phyloP scores from a whole-genome alignment of 2,888 invertebrate genomes.

The Leistus spinibarbis region DNA sequence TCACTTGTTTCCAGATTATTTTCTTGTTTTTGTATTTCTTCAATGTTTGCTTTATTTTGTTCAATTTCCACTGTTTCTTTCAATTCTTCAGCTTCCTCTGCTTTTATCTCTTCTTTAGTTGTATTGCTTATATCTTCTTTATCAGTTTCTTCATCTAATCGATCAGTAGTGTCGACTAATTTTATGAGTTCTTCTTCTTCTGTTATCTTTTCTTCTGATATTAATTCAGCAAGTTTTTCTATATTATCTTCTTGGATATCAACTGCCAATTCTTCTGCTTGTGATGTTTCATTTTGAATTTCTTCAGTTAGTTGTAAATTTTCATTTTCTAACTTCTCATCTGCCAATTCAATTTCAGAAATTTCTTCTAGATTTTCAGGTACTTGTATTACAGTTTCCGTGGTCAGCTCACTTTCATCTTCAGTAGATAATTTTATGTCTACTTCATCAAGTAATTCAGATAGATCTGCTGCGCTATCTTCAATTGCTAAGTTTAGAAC shows the following conservation, averaged over 20 bases:
- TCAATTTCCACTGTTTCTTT: constrained; percentile 3
- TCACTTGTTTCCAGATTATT: background rate
- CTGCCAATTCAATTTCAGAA: background rate
- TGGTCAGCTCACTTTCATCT: background rate
- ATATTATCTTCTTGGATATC: background rate
- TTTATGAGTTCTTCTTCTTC: background rate
- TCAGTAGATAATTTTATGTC: background rate
- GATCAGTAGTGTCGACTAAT: background rate
- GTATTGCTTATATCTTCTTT: background rate
- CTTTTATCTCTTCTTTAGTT: background rate
- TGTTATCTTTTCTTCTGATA: background rate
- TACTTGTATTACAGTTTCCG: background rate
- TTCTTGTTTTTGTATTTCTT: background rate
- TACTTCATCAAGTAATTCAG: background rate
- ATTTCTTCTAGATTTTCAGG: background rate
- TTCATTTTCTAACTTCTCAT: background rate
- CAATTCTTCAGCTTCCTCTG: background rate
- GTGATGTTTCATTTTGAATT: background rate
- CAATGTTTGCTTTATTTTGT: constrained; percentile 11
- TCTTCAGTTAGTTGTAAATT: background rate
- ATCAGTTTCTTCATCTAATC: constrained; percentile 12
- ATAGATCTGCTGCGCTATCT: background rate
- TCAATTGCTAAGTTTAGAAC: background rate
- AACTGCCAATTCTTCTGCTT: background rate
- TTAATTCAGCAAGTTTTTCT: background rate